Base-by-base conservation (phyloP, 1,140 invertebrate genomes). In the Neuroterus valhalla region DNA sequence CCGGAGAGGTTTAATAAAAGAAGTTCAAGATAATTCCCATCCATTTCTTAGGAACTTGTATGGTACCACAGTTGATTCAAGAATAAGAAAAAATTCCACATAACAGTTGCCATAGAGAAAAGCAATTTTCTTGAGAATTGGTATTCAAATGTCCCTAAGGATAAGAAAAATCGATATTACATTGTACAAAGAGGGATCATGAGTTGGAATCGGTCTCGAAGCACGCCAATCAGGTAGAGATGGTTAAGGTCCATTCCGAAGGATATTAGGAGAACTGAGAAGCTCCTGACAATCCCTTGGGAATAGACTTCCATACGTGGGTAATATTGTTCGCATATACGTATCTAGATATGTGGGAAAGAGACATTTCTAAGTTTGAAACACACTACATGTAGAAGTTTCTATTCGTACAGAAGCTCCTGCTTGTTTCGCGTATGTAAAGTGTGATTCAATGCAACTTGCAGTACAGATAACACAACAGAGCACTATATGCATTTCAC, bases 101-200 rank as follows among this genome's bases (percentile, higher is more conserved):
- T 62, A 62, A 62, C n/a, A 62, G 55, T 38, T 62, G 8, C 55
- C 55, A 62, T 62, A 14, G 55, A 31, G 55, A 62, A 26, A 31
- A 26, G 26, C 26, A 62, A 62, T 62, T 62, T 62, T 62, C 26
- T 62, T 14, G 55, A 62, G 31, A 17, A 62, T 62, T 62, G 55
- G 23, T 26, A 62, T 62, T 31, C 12, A 62, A 62, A 26, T 62
- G 26, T 62, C 31, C 55, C 31, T 38, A 31, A 12, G 55, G 55
- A 62, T 62, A 62, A 62, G 55, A 31, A 23, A 62, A 62, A 62
- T 62, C 55, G 55, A 62, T 62, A 62, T 62, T 62, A 62, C 26
- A 62, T 26, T 62, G 23, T 23, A 26, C 23, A 21, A 26, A 14
- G 55, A 15, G n/a, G 31, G 55, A 62, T 62, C 31, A 62, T 62